phyloP scores from a whole-genome alignment of 1,140 invertebrate genomes.

The Arion vulgaris region DNA sequence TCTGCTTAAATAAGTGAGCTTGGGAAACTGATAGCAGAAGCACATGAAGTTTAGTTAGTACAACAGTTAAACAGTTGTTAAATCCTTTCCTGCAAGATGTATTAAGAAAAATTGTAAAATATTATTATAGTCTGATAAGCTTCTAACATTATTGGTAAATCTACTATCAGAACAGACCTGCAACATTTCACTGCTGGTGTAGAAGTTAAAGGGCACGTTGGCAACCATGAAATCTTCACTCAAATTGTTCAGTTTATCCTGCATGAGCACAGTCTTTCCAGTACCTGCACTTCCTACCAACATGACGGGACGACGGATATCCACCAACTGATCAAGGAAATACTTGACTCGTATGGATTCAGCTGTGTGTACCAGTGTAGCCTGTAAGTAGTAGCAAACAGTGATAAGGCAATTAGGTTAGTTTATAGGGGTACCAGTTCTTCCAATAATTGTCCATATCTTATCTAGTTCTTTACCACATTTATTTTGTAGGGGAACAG shows the following conservation, averaged over 20 bases:
- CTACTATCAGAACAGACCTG: conserved; percentile 10
- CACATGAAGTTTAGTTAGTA: no score
- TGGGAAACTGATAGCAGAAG: no score
- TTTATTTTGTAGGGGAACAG: no score
- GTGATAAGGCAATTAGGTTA: no score
- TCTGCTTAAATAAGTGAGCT: no score
- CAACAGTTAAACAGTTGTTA: no score
- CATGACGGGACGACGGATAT: conserved; percentile 91
- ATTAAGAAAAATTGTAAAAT: no score
- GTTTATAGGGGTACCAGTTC: no score
- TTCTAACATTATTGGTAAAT: not conserved
- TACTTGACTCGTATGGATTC: conserved; percentile 92
- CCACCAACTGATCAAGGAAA: conserved; percentile 92
- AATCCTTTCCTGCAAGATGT: no score
- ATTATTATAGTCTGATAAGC: no score
- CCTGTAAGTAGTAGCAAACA: conserved; percentile 73
- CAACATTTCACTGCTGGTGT: conserved; percentile 96
- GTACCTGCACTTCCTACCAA: conserved; percentile 88
- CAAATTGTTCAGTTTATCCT: conserved; percentile 87
- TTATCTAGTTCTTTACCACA: no score
- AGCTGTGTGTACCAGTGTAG: conserved; percentile 91
- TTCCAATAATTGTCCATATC: no score
- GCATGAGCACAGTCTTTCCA: conserved; percentile 75
- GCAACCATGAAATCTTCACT: conserved; percentile 90
- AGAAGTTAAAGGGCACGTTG: conserved; percentile 97